Evolutionary conservation across 2,113 vertebrate genomes (phyloP), one percentile per base, ranked within the genome.

Genomic region (Dromaius novaehollandiae): DNA sequence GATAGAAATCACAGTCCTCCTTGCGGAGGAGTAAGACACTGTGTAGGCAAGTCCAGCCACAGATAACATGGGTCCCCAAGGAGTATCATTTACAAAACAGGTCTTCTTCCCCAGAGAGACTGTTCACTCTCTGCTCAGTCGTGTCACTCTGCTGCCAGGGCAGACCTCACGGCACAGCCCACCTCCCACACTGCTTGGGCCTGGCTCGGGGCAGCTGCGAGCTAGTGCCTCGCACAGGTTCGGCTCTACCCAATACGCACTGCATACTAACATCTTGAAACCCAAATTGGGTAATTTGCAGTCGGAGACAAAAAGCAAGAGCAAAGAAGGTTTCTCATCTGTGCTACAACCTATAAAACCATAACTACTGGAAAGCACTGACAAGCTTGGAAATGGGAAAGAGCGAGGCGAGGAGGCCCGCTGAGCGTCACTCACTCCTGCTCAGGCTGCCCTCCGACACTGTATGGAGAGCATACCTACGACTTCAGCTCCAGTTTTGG

Each of bases 401-500:
- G 16, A 22, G 32, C 13, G 9, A 56, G 25, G 36, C 3, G 5
- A 7, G 78, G 50, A 8, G 78, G 50, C 18, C 44, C 32, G 25
- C 34, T 30, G 60, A 63, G 48, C 25, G 26, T 71, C 55, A 3
- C 9, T 30, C 21, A 3, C 30, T 40, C 18, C 61, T 56, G 32
- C 30, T 42, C 9, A 12, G 25, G 32, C 38, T 12, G 22, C 34
- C 32, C 25, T 19, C 70, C 42, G 71, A 46, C 25, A 12, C 53
- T 48, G 58, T 14, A 36, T 0, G 0, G 20, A 36, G 19, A 68
- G 42, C 0, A 0, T 1, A 12, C 11, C 3, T 1, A 5, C 0
- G 1, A 20, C 64, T 79, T 40, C 4, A 7, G n/a, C n/a, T 44
- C 24, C 32, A 5, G 30, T 42, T 91, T 22, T 19, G 20, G 22